phyloP scores from a whole-genome alignment of 2,888 invertebrate genomes.

The Coleophora deauratella region DNA sequence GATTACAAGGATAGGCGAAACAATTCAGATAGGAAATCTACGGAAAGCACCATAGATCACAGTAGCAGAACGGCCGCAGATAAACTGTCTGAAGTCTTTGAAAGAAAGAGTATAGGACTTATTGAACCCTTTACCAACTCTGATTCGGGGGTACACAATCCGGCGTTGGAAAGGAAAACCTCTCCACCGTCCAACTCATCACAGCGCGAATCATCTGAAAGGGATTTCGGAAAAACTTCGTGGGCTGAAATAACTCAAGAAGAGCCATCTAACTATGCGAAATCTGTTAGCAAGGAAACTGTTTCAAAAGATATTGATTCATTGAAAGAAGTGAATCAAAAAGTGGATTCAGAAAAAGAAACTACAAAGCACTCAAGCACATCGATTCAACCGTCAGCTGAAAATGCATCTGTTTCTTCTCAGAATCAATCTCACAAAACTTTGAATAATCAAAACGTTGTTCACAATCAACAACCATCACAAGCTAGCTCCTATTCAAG shows the following conservation, averaged over 20 bases:
- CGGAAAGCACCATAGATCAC: constrained; percentile 38
- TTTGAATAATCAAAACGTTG: constrained; percentile 27
- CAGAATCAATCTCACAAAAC: constrained; percentile 32
- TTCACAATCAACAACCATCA: constrained; percentile 31
- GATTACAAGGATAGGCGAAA: constrained; percentile 65
- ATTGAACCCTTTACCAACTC: constrained; percentile 44
- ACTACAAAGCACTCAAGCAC: constrained; percentile 21
- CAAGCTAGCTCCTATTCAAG: constrained; percentile 27
- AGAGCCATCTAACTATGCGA: constrained; percentile 31
- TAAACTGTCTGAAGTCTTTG: constrained; percentile 65
- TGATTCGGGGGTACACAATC: constrained; percentile 42
- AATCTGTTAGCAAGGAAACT: constrained; percentile 32
- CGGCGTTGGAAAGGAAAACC: constrained; percentile 66
- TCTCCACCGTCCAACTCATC: constrained; percentile 47
- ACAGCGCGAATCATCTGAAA: constrained; percentile 65
- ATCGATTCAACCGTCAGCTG: constrained; percentile 6
- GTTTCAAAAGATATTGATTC: constrained; percentile 22
- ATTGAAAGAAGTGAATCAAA: constrained; percentile 21
- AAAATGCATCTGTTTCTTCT: constrained; percentile 18
- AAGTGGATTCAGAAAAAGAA: constrained; percentile 25
- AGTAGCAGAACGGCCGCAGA: constrained; percentile 58
- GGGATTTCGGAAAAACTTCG: constrained; percentile 54
- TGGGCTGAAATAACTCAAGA: constrained; percentile 68
- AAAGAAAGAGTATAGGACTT: constrained; percentile 60
- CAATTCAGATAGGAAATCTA: constrained; percentile 61